These are phyloP conservation scores for Python bivittatus DNA, from an alignment of 2,113 vertebrate species.

Conservation along the genomic window DNA sequence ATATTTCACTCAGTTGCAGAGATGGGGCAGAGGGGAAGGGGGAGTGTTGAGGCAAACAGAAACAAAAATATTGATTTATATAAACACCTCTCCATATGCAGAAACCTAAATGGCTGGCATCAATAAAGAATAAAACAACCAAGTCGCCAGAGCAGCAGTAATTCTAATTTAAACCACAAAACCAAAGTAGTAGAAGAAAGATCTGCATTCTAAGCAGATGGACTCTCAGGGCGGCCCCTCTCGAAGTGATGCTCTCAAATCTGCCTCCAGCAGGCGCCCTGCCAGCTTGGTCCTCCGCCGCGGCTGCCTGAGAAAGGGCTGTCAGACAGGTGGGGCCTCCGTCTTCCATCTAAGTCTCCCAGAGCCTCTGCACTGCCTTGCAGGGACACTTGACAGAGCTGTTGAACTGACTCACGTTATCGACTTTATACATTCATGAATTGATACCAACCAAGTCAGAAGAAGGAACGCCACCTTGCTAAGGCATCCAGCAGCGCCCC, in stretches of 20 bases:
- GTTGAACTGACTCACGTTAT: neutral
- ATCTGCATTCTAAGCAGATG: neutral
- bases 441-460: neutral
- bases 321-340: neutral
- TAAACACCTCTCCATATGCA: neutral
- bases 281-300: rapidly evolving
- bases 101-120: neutral
- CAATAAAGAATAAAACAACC: neutral
- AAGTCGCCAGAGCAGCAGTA: neutral
- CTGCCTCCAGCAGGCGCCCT: neutral
- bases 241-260: neutral
- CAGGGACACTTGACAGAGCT: neutral
- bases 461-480: too few relatives aligned
- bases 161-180: neutral
- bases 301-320: neutral
- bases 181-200: too few relatives aligned
- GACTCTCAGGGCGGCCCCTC: neutral
- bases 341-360: neutral
- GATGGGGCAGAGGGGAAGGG: neutral
- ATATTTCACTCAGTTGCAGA: neutral
- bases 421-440: neutral
- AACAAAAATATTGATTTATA: neutral
- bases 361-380: neutral
- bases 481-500: neutral
- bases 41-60: neutral